Evolutionary conservation across 2,797 vertebrate genomes (phyloP).

Genomic region (Rhynchonycteris naso): DNA sequence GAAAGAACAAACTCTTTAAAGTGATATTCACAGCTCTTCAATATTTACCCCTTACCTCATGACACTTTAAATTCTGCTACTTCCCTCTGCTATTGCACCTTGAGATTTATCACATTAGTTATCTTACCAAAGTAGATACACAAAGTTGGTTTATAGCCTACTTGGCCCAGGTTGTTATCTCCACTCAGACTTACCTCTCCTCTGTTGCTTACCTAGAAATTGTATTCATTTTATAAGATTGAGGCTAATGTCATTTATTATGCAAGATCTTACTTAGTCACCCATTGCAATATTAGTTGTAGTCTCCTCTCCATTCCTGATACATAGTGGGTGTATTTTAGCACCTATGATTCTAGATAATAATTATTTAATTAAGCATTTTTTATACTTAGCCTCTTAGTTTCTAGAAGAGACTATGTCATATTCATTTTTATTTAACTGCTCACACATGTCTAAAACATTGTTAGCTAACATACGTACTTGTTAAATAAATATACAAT

Average conservation of each 20-base stretch:
- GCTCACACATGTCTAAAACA: neutral
- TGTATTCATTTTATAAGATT: neutral
- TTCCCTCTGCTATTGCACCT: neutral
- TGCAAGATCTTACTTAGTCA: neutral
- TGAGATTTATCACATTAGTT: neutral
- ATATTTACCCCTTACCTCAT: neutral
- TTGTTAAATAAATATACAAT: neutral
- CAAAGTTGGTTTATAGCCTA: neutral
- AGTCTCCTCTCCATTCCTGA: neutral
- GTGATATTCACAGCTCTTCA: neutral
- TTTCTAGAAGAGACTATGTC: neutral
- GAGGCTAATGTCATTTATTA: neutral
- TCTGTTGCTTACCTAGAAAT: neutral
- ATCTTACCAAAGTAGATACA: neutral
- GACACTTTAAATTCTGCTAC: neutral
- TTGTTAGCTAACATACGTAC: neutral
- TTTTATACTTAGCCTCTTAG: neutral
- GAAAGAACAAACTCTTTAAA: neutral
- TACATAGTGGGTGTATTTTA: neutral
- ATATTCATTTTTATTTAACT: slow-evolving; percentile 13
- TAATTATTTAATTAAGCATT: neutral
- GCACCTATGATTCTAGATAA: neutral
- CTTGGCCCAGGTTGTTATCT: neutral
- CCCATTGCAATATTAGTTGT: neutral
- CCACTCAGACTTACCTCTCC: no score